Evolutionary conservation across 2,888 invertebrate species (phyloP), one percentile per base, ranked within the genome.

Genomic region (Lasius fuliginosus): DNA sequence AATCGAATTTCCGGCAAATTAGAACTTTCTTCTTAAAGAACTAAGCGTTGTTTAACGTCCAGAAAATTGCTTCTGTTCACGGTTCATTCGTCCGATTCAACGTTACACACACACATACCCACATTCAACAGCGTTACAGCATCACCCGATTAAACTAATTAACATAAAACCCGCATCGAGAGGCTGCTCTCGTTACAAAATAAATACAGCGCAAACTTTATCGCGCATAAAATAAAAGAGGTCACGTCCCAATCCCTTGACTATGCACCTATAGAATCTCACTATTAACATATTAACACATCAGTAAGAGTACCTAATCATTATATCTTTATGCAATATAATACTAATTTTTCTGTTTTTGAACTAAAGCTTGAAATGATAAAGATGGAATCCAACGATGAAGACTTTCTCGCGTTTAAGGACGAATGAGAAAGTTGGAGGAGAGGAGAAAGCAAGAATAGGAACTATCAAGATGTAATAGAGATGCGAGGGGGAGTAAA

Each of bases 131-230:
- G 49, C 49, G 49, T 49, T 49, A 49, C 65, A 62, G 36, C 82
- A 49, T 68, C 62, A 65, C 67, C 62, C 79, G 79, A 84, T 82
- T 87, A 79, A 85, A 81, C 82, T 87, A 89, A 89, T 89, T 87
- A 89, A 89, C 85, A 83, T 86, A 85, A 84, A 85, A 84, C 79
- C 68, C 76, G 73, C 73, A 77, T 46, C 33, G 62, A 27, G 23
- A 36, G 12, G 68, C 42, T 58, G 64, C 23, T 64, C 27, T 64
- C 30, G 40, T 64, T 62, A 65, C 69, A 71, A 62, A 27, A 71
- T 82, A 87, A 84, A 82, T 75, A 82, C 23, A 60, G 33, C 42
- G 33, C 62, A 3, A 83, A 53, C 27, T 56, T 56, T 18, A 42
- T 64, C 62, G 27, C 64, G 42, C 53, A 53, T 56, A 68, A 82